Evolutionary conservation across 2,113 vertebrate genomes (phyloP).

Genomic region (Plecotus auritus): DNA sequence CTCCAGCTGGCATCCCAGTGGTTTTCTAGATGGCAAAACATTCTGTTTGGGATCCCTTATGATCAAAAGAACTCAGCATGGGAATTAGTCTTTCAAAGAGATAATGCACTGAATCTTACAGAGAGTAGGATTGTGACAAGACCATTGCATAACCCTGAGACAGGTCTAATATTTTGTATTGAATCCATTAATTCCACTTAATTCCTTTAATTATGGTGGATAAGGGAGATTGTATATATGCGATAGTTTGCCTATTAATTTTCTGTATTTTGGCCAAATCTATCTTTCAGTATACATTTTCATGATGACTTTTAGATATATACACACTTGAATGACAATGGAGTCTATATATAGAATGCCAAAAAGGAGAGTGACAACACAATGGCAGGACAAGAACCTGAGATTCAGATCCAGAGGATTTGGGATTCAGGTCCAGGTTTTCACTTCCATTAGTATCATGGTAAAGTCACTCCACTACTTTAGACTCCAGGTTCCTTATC

Average conservation of each 20-base stretch:
- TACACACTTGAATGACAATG: background rate
- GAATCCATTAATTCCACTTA: background rate
- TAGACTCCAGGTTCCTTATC: background rate
- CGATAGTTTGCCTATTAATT: background rate
- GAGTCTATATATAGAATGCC: background rate
- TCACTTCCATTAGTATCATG: background rate
- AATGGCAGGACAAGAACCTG: background rate
- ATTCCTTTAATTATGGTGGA: background rate
- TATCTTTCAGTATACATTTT: background rate
- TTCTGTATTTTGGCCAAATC: background rate
- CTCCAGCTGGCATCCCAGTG: slow-evolving; percentile 49
- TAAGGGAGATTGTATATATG: background rate
- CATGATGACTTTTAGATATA: background rate
- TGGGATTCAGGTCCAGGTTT: background rate
- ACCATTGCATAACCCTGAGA: background rate
- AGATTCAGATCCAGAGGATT: background rate
- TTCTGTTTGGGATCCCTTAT: slow-evolving; percentile 52
- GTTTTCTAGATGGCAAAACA: slow-evolving; percentile 60
- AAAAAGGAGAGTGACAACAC: background rate
- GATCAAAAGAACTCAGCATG: slow-evolving; percentile 59
- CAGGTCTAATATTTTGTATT: background rate
- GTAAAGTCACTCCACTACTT: background rate
- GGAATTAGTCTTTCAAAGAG: slow-evolving; percentile 44
- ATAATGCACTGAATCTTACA: slow-evolving; percentile 26
- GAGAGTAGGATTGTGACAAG: background rate